A percentile compares a stretch with the other conserved stretches of the same genome.
These are phyloP conservation scores for Cyaniris semiargus DNA, from an alignment of 2,888 invertebrate species.

Conservation along the genomic window DNA sequence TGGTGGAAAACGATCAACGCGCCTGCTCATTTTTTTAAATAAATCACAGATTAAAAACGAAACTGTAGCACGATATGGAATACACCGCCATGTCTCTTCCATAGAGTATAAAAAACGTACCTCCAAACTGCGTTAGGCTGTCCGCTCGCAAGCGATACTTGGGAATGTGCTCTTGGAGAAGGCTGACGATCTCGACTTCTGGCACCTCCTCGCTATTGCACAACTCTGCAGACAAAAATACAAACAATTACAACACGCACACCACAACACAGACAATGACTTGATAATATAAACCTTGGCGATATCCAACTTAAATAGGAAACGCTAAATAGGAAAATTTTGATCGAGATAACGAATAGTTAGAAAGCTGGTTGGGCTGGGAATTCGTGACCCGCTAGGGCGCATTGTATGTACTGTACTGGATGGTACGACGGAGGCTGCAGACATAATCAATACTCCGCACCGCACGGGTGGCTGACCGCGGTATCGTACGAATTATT, in stretches of 20 bases:
- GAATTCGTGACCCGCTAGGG: conserved; percentile 60
- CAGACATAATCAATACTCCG: conserved; percentile 75
- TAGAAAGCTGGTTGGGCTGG: conserved; percentile 60
- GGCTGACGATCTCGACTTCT: conserved; percentile 97
- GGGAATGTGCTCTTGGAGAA: conserved; percentile 96
- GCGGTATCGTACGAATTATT: conserved; percentile 48
- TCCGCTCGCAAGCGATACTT: conserved; percentile 96
- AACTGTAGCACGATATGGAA: not conserved
- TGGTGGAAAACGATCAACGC: not conserved
- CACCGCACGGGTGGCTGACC: conserved; percentile 54
- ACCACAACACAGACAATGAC: not conserved
- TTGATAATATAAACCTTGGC: not conserved
- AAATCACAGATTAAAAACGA: not conserved
- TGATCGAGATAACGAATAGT: conserved; percentile 51
- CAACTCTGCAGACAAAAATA: conserved; percentile 85
- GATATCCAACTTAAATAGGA: conserved; percentile 46
- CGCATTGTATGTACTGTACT: conserved; percentile 49
- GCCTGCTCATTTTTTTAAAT: not conserved
- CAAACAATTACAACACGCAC: conserved; percentile 40
- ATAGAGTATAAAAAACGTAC: conserved; percentile 68
- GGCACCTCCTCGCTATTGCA: conserved; percentile 95
- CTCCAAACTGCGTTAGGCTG: conserved; percentile 94
- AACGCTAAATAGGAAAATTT: conserved; percentile 46
- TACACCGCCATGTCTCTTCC: not conserved
- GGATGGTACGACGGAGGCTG: conserved; percentile 45